These are phyloP conservation scores for Lipophrys pholis DNA, from an alignment of 2,113 vertebrate species.

Conservation along the genomic window DNA sequence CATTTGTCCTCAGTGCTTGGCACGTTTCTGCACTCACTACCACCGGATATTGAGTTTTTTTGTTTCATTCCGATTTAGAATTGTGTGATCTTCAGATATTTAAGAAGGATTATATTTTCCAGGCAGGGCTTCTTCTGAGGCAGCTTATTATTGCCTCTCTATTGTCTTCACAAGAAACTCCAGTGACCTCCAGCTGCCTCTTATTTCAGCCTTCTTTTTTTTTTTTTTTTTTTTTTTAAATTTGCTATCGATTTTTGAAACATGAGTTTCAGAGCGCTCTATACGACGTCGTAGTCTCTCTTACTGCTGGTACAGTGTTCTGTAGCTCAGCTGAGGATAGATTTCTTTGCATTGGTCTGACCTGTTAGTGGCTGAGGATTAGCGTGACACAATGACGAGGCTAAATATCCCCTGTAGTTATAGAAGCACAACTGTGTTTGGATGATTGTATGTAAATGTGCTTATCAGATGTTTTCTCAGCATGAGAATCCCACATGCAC, in stretches of 20 bases:
- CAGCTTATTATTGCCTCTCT: conserved; percentile 3
- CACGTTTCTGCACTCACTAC: conserved; percentile 18
- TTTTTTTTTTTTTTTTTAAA: too few relatives aligned
- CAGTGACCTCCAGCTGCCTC: conserved; percentile 36
- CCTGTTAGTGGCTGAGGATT: background rate
- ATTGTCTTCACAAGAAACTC: background rate
- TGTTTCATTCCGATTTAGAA: conserved; percentile 27
- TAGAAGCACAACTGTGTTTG: background rate
- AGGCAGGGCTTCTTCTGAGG: background rate
- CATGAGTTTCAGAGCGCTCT: background rate
- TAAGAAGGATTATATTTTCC: conserved; percentile 26
- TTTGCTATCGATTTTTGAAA: conserved; percentile 46
- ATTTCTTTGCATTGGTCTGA: conserved; percentile 1
- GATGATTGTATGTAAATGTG: conserved; percentile 5
- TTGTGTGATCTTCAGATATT: conserved; percentile 20
- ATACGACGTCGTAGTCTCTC: background rate
- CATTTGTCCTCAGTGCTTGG: conserved; percentile 21
- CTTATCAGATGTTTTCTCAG: conserved; percentile 12
- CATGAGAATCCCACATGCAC: background rate
- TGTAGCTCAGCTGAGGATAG: background rate
- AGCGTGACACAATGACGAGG: conserved; percentile 10
- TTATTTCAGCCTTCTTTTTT: background rate
- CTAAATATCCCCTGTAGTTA: conserved; percentile 6
- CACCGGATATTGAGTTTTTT: conserved; percentile 50
- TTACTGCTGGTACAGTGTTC: background rate